Conservation (phyloP, 2,797 vertebrate species). For the Miichthys miiuy region DNA sequence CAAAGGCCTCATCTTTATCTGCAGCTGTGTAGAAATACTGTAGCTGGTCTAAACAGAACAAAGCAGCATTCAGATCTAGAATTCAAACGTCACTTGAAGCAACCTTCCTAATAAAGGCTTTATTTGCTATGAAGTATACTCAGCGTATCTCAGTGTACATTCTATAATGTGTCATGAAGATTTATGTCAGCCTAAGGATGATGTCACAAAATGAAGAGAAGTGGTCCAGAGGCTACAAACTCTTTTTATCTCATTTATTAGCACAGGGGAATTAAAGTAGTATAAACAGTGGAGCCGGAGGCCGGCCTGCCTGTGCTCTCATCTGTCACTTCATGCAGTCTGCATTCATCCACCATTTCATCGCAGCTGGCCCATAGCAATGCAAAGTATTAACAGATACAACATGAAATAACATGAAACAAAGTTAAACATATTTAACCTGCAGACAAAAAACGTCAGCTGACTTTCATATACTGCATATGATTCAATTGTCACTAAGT, state of each 20-base stretch:
- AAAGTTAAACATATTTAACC: background rate
- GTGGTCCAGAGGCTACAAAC: background rate
- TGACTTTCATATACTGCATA: background rate
- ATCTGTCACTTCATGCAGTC: background rate
- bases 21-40: too few relatives aligned
- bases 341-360: constrained; percentile 3
- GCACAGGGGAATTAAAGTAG: constrained; percentile 7
- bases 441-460: background rate
- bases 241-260: constrained; percentile 21
- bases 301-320: background rate
- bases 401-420: background rate
- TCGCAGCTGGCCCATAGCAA: background rate
- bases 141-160: background rate
- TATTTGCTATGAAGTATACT: background rate
- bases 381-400: background rate
- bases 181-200: constrained; percentile 35
- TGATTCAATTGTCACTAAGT: background rate
- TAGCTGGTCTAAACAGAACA: too few relatives aligned
- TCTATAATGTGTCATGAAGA: constrained; percentile 13
- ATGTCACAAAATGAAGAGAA: constrained; percentile 10
- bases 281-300: background rate
- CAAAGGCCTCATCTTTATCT: too few relatives aligned
- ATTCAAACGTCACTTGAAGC: background rate
- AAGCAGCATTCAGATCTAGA: too few relatives aligned
- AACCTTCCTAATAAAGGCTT: background rate